Percentiles rank a stretch among this genome's conserved stretches.
phyloP scores from a whole-genome alignment of 2,113 vertebrate species.

The Carollia perspicillata region DNA sequence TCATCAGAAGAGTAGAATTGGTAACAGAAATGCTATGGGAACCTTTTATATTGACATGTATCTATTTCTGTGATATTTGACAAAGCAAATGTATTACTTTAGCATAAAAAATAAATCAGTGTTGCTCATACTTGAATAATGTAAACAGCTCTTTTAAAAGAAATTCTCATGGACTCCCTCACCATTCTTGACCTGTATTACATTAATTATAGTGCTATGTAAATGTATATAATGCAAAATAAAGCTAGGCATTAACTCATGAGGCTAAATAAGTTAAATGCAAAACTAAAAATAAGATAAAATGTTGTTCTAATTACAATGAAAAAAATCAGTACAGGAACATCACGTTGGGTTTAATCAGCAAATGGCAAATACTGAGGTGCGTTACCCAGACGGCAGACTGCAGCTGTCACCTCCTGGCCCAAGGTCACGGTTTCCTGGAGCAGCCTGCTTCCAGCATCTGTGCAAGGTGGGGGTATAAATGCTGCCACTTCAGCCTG shows the following conservation, averaged over 20 bases:
- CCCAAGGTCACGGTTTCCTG: background rate
- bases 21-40: background rate
- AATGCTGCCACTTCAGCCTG: background rate
- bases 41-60: background rate
- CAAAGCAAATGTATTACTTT: background rate
- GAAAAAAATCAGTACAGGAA: background rate
- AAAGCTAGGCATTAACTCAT: background rate
- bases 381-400: background rate
- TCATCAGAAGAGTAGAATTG: background rate
- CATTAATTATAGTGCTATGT: background rate
- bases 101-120: background rate
- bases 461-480: no score
- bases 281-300: background rate
- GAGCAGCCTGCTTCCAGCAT: background rate
- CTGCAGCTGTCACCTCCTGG: background rate
- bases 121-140: background rate
- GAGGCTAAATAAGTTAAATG: background rate
- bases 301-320: background rate
- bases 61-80: background rate
- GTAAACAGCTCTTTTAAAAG: background rate
- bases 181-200: background rate
- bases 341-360: background rate
- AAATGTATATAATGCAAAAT: background rate
- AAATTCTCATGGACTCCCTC: background rate
- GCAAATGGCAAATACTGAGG: background rate